These are phyloP conservation scores for Perca fluviatilis DNA, from an alignment of 2,113 vertebrate species.

Conservation along the genomic window DNA sequence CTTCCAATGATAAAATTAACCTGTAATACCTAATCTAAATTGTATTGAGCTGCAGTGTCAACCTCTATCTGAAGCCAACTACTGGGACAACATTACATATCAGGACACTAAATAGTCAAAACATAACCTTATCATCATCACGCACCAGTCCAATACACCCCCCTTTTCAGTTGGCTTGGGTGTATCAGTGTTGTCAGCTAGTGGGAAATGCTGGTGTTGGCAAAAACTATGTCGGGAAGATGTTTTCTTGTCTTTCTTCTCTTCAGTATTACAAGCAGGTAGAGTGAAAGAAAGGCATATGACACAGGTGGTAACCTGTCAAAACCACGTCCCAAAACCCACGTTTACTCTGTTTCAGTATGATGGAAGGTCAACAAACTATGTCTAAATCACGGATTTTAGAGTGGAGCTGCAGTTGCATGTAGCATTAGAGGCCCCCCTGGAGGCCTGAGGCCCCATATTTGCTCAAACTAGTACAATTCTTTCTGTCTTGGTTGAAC, in stretches of 20 bases:
- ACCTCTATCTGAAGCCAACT: slow-evolving; percentile 56
- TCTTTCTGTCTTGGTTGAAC: slow-evolving; percentile 29
- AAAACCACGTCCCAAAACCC: neutral
- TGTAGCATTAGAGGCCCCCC: slow-evolving; percentile 17
- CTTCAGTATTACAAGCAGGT: neutral
- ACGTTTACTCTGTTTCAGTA: slow-evolving; percentile 9
- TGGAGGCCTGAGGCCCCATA: neutral
- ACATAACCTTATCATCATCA: slow-evolving; percentile 54
- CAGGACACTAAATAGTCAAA: slow-evolving; percentile 51
- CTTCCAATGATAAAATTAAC: slow-evolving; percentile 69
- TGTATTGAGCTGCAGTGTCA: slow-evolving; percentile 64
- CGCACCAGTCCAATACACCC: neutral
- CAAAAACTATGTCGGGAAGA: neutral
- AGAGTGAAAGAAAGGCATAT: slow-evolving; percentile 1
- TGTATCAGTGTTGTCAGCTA: slow-evolving; percentile 28
- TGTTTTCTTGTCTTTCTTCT: slow-evolving; percentile 9
- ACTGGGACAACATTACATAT: slow-evolving; percentile 60
- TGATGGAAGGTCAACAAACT: neutral
- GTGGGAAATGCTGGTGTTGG: slow-evolving; percentile 17
- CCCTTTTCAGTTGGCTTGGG: neutral
- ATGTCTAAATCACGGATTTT: slow-evolving; percentile 27
- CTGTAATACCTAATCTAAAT: slow-evolving; percentile 68
- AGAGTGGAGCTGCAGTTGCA: slow-evolving; percentile 19
- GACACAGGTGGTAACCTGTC: neutral
- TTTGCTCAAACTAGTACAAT: slow-evolving; percentile 35